Base-by-base conservation (phyloP, 2,888 invertebrate genomes). In the Pinctada fucata region DNA sequence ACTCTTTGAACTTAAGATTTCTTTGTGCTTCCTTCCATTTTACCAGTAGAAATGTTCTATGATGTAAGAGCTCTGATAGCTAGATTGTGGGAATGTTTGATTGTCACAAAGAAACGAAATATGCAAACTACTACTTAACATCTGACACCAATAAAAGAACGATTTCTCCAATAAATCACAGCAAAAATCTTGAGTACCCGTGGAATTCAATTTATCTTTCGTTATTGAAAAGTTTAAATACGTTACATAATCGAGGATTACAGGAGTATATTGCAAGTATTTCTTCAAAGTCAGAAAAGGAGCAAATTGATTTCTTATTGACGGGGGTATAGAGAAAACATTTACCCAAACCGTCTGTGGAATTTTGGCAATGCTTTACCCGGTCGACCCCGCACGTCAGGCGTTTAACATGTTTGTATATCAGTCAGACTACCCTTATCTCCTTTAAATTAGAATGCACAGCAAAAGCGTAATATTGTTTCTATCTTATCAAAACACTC, bases 151-250 rank as follows among this genome's bases (percentile, higher is more conserved):
- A 58, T 58, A 58, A 58, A 10, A 13, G 8, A 58, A 58, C 58
- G 13, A 58, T 58, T 58, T 58, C 13, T 10, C 13, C 58, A 58
- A 58, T 58, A 58, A 58, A 58, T 58, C 58, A 58, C 8, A 58
- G 58, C 6, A 58, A 58, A 58, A 58, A 58, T 58, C 58, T 58
- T 13, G 13, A 58, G 58, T 58, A 58, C 13, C 58, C 8, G 6
- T 13, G 58, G 13, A 58, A 58, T 58, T 58, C 58, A 58, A 58
- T 58, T 58, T 58, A 58, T 58, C 58, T 58, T 10, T 10, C 6
- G 58, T 10, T 58, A 58, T 58, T 58, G 58, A 58, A 58, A 58
- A 58, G 58, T 58, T 58, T 58, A 58, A 58, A 58, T 58, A 58
- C 58, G 13, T 58, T 58, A 58, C 58, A 58, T 58, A 58, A 58